Conservation (phyloP, 2,888 invertebrate genomes). For the Polyommatus icarus region DNA sequence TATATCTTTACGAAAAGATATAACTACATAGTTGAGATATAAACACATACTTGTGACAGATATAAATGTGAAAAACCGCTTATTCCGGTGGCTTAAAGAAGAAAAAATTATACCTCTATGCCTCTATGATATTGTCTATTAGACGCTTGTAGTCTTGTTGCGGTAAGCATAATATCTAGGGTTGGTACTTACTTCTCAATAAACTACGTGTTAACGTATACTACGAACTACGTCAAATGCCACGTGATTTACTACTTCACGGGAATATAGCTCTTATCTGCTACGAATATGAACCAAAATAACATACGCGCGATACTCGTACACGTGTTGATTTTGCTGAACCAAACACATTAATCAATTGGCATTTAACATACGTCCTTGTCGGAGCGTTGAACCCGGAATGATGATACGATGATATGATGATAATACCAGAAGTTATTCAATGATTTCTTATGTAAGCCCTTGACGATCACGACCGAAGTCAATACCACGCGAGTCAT, state of each 20-base stretch:
- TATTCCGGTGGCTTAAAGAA: not conserved
- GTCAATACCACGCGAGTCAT: conserved; percentile 55
- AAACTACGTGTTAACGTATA: not conserved
- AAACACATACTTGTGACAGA: no score
- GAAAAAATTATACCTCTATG: no score
- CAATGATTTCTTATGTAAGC: conserved; percentile 64
- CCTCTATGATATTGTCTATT: not conserved
- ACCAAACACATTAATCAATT: conserved; percentile 46
- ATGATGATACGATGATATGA: conserved; percentile 61
- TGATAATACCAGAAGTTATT: conserved; percentile 61
- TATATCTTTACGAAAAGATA: no score
- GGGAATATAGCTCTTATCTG: conserved; percentile 34
- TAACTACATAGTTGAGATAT: no score
- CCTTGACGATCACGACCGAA: conserved; percentile 60
- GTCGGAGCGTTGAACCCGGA: conserved; percentile 71
- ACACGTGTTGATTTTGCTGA: conserved; percentile 45
- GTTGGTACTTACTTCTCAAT: not conserved
- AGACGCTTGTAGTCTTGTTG: not conserved
- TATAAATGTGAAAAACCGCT: not conserved
- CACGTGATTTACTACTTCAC: conserved; percentile 14
- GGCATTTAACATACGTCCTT: conserved; percentile 65
- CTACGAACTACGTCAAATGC: conserved; percentile 8
- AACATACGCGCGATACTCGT: conserved; percentile 29
- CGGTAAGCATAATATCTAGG: not conserved
- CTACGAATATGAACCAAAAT: conserved; percentile 30